Base-by-base conservation (phyloP, 2,888 invertebrate species). In the Lysandra coridon region DNA sequence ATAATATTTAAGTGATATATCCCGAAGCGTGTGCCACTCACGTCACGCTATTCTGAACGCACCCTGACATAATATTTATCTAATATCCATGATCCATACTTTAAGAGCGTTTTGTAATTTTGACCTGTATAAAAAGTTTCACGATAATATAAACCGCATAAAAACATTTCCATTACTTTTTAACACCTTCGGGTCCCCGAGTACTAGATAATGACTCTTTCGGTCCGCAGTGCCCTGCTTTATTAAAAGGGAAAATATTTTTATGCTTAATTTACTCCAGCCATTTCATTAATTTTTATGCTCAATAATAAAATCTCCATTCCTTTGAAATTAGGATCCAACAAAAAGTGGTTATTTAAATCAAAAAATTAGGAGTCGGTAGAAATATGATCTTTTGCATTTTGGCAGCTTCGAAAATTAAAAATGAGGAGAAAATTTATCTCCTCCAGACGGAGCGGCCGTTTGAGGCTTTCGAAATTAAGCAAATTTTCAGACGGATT, bases 221-320 rank as follows among this genome's bases (percentile, higher is more conserved):
- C 53, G 17, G 57, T 53, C 12, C 49, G 57, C 30, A 81, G 80
- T 79, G 79, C 79, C 79, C 80, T 78, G 79, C 79, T 79, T 83
- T 83, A 83, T 82, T 82, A 84, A 85, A 83, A 60, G 80, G 81
- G 80, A 82, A 83, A 83, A 81, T 78, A 81, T 80, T 82, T 83
- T 84, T 85, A 85, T 82, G 82, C 82, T 81, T 82, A 82, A 82
- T 85, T 85, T 83, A 85, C 85, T 84, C 81, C 80, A 82, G 82
- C 82, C 82, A 81, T 82, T 81, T 80, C 80, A 81, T 80, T 80
- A 78, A 80, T 82, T 81, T 82, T 80, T 77, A 80, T 77, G 80
- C 44, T 79, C 62, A 62, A 76, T 76, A 76, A 76, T 76, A 76
- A 76, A 76, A 76, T 57, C 57, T 76, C 33, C 76, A 76, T 76